Conservation (phyloP, 2,113 vertebrate genomes). For the Daboia siamensis region DNA sequence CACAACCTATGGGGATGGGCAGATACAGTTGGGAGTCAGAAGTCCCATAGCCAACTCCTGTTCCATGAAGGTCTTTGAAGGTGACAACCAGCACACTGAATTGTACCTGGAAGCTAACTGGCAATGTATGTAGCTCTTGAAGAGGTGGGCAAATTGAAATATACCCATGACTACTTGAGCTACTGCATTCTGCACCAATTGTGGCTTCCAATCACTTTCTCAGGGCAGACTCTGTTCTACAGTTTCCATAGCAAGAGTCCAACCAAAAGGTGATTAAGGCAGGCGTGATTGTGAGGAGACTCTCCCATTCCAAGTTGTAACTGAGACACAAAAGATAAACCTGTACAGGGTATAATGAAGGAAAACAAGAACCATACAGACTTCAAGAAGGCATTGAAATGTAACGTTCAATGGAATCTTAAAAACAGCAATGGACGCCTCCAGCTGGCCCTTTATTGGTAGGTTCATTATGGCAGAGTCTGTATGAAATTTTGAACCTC, state of each 20-base stretch:
- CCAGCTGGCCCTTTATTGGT: not conserved
- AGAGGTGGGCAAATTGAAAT: not conserved
- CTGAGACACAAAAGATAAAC: not conserved
- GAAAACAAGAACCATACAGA: not conserved
- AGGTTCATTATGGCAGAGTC: not conserved
- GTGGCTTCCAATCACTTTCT: not conserved
- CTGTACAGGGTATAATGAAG: not conserved
- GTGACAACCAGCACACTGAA: not conserved
- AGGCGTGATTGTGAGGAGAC: not conserved
- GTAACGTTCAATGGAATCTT: not conserved
- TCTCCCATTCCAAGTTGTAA: not conserved
- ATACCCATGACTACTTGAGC: not conserved
- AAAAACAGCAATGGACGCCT: not conserved
- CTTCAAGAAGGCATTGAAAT: not conserved
- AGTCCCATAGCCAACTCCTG: not conserved
- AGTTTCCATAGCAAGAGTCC: not conserved
- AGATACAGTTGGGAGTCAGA: not conserved
- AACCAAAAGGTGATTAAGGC: not conserved
- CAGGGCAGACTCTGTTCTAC: not conserved
- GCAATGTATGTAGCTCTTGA: not conserved
- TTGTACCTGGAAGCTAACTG: not conserved
- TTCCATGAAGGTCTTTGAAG: not conserved
- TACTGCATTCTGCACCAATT: not conserved
- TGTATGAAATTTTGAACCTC: not conserved
- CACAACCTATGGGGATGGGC: not conserved